These are phyloP conservation scores for Sebastes iracundus DNA, from an alignment of 2,797 vertebrate genomes.

Conservation along the genomic window DNA sequence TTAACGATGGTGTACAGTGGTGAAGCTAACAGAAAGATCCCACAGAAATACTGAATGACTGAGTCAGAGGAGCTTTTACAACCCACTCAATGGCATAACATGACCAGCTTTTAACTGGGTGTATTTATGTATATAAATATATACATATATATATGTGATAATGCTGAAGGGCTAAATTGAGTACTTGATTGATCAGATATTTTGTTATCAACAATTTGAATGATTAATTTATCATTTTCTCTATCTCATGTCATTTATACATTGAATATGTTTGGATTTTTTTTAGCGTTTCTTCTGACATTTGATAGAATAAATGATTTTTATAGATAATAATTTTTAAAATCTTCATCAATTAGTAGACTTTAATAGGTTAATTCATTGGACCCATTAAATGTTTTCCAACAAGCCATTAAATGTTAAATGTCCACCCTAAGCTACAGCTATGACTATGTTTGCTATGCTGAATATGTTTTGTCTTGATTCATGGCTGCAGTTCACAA, in stretches of 20 bases:
- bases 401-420: conserved; percentile 8
- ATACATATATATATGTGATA: background rate
- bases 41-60: conserved; percentile 14
- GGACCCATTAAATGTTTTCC: background rate
- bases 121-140: background rate
- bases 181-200: background rate
- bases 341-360: background rate
- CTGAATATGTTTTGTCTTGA: conserved; percentile 54
- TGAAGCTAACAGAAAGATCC: conserved; percentile 4
- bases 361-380: background rate
- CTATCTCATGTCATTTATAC: background rate
- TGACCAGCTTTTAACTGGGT: conserved; percentile 3
- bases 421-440: conserved; percentile 10
- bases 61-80: conserved; percentile 1
- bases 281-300: background rate
- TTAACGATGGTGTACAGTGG: background rate
- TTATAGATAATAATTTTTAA: background rate
- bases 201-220: background rate
- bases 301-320: background rate
- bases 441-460: conserved; percentile 37
- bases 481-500: conserved; percentile 60
- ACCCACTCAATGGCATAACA: background rate
- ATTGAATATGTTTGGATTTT: conserved; percentile 1
- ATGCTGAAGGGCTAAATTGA: background rate
- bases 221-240: background rate